Conservation (phyloP, 2,888 invertebrate species). For the Mylabris sibirica region DNA sequence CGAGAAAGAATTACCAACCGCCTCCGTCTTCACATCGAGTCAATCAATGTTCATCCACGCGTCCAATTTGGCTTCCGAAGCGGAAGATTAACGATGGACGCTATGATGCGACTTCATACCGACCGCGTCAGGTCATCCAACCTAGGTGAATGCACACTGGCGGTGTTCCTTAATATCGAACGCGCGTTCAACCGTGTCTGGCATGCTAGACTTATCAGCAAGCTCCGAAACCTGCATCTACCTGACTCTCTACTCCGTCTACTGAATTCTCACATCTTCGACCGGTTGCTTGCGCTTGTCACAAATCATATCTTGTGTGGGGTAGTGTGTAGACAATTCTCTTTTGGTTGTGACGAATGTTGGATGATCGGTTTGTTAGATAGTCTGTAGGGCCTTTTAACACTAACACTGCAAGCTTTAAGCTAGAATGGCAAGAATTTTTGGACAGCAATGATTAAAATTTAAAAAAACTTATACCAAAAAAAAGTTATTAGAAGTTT, state of each 20-base stretch:
- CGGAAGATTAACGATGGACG: slow-evolving; percentile 9
- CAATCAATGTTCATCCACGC: not conserved
- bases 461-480: too few species aligned
- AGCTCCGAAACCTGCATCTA: slow-evolving; percentile 27
- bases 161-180: slow-evolving; percentile 39
- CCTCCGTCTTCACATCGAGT: too few species aligned
- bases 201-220: slow-evolving; percentile 38
- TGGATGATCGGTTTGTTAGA: too few species aligned
- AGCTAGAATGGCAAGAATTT: too few species aligned
- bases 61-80: not conserved
- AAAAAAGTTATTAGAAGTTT: too few species aligned
- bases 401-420: too few species aligned
- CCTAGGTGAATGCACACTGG: slow-evolving; percentile 19
- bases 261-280: slow-evolving; percentile 19
- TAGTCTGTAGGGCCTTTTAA: too few species aligned
- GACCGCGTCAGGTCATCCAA: slow-evolving; percentile 13
- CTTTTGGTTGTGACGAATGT: too few species aligned
- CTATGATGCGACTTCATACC: slow-evolving; percentile 23
- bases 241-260: slow-evolving; percentile 7
- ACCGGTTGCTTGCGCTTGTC: too few species aligned
- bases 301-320: too few species aligned
- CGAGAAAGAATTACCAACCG: not conserved
- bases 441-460: too few species aligned
- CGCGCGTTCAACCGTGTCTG: slow-evolving; percentile 33
- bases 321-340: too few species aligned